A percentile compares a stretch with the other conserved stretches of the same genome.
These are phyloP conservation scores for Drosophila hydei DNA, from an alignment of 1,140 invertebrate genomes.

Conservation along the genomic window DNA sequence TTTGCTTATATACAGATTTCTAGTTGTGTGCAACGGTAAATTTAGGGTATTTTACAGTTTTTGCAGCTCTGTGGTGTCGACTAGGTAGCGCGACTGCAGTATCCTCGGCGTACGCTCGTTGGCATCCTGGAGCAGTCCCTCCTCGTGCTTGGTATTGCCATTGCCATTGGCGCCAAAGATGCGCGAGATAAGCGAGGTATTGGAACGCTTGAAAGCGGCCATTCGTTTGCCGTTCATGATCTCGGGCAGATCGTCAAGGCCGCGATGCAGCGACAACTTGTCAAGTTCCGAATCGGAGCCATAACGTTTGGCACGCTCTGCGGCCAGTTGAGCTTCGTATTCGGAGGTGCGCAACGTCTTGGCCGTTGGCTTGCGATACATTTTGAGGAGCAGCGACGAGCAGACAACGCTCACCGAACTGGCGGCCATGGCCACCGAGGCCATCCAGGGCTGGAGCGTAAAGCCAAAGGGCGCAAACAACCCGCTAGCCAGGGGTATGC, in stretches of 20 bases:
- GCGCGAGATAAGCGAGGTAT: constrained; percentile 69
- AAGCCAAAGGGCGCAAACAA: constrained; percentile 93
- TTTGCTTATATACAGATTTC: constrained; percentile 35
- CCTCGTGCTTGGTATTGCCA: constrained; percentile 63
- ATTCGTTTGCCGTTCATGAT: constrained; percentile 44
- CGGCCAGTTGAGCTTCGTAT: constrained; percentile 78
- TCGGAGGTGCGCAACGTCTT: constrained; percentile 88
- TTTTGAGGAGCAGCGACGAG: constrained; percentile 96
- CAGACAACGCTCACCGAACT: constrained; percentile 98
- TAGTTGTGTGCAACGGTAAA: constrained; percentile 6
- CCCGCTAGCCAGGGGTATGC: constrained; percentile 98
- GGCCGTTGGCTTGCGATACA: constrained; percentile 89
- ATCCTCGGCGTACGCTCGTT: constrained; percentile 65
- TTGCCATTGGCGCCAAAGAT: constrained; percentile 48
- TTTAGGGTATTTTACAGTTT: constrained; percentile 52
- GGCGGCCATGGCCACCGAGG: constrained; percentile 98
- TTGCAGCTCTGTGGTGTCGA: constrained; percentile 77
- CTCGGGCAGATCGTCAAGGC: constrained; percentile 87
- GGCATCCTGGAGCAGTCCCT: constrained; percentile 59
- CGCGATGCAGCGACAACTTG: constrained; percentile 88
- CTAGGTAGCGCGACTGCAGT: constrained; percentile 68
- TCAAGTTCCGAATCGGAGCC: constrained; percentile 83
- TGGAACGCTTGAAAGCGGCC: constrained; percentile 67
- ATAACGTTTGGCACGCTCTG: constrained; percentile 84
- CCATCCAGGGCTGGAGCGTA: constrained; percentile 97